These are phyloP conservation scores for Busseola fusca DNA, from an alignment of 2,888 invertebrate genomes.

Conservation along the genomic window DNA sequence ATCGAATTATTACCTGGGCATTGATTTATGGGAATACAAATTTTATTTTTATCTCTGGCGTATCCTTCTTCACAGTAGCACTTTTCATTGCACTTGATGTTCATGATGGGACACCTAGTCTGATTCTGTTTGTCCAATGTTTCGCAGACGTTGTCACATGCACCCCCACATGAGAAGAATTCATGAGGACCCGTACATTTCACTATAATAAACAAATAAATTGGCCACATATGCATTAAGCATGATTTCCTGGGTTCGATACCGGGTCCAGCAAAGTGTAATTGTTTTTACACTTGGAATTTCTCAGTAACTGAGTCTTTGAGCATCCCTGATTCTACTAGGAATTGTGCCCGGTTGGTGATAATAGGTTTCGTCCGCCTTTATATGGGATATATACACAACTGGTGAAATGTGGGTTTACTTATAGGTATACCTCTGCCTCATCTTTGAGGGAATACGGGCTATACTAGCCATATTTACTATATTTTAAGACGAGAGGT, in stretches of 20 bases:
- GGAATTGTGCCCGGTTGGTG: background rate
- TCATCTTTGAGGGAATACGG: background rate
- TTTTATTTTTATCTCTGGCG: conserved; percentile 19
- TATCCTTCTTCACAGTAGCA: conserved; percentile 68
- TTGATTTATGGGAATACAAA: conserved; percentile 22
- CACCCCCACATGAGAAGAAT: conserved; percentile 65
- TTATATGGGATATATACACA: background rate
- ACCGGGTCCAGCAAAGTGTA: background rate
- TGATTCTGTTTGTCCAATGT: conserved; percentile 61
- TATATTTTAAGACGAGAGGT: background rate
- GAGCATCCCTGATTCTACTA: background rate
- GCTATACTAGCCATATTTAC: background rate
- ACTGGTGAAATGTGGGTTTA: background rate
- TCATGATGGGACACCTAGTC: conserved; percentile 65
- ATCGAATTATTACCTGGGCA: conserved; percentile 14
- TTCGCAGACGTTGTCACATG: conserved; percentile 70
- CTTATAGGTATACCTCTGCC: background rate
- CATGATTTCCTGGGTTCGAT: no score
- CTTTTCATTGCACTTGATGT: conserved; percentile 65
- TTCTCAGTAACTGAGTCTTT: background rate
- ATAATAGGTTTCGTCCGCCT: background rate
- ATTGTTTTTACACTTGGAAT: background rate
- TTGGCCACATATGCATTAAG: background rate
- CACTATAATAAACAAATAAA: conserved; percentile 33
- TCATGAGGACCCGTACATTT: conserved; percentile 57